Conservation (phyloP, 2,888 invertebrate species). For the Campopleginae sp. region DNA sequence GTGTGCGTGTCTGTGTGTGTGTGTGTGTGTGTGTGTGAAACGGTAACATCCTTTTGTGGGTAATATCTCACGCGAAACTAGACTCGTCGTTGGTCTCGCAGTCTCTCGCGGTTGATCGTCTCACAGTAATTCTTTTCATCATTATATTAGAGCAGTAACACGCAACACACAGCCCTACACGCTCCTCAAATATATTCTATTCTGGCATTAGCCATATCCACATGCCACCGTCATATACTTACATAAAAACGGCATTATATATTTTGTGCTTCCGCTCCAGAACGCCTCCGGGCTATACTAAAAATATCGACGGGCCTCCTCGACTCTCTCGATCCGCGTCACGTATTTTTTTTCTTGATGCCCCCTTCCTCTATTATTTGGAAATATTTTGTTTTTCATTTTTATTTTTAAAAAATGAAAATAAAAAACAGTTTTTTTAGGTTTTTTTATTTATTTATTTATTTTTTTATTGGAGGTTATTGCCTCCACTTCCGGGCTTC, state of each 20-base stretch:
- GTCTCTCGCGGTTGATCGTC: conserved; percentile 29
- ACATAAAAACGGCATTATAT: conserved; percentile 37
- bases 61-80: conserved; percentile 24
- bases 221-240: neutral
- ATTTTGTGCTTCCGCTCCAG: conserved; percentile 63
- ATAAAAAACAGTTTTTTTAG: too few relatives aligned
- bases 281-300: conserved; percentile 63
- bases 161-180: conserved; percentile 32
- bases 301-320: conserved; percentile 60
- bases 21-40: neutral
- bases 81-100: conserved; percentile 4
- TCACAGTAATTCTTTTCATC: conserved; percentile 36
- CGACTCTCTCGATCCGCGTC: conserved; percentile 51
- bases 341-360: conserved; percentile 14
- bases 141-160: conserved; percentile 27
- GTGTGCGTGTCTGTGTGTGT: neutral
- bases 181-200: conserved; percentile 29
- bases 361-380: conserved; percentile 8
- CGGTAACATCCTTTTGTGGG: conserved; percentile 35
- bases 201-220: neutral
- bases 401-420: too few relatives aligned
- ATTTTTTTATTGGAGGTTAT: neutral
- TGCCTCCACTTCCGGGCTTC: neutral
- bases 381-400: neutral
- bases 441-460: neutral